phyloP scores from a whole-genome alignment of 2,797 vertebrate species.

The Carduelis carduelis region DNA sequence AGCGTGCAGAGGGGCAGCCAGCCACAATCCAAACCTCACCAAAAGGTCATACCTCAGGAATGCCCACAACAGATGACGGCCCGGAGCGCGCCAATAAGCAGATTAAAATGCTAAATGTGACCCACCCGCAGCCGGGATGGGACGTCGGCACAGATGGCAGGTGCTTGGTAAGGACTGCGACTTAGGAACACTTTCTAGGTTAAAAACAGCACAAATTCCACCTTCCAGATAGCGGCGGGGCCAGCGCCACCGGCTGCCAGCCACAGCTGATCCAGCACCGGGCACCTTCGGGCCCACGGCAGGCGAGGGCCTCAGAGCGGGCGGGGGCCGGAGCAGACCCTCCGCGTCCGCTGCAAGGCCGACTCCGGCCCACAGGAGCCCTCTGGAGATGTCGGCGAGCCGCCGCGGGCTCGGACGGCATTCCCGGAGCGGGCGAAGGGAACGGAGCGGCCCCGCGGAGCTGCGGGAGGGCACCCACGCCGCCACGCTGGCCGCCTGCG shows the following conservation, averaged over 20 bases:
- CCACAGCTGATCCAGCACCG: background rate
- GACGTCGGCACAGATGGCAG: background rate
- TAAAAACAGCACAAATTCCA: background rate
- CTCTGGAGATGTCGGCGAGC: background rate
- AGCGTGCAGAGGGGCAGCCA: background rate
- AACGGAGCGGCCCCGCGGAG: background rate
- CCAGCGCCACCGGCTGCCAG: background rate
- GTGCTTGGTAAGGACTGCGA: background rate
- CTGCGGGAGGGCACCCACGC: constrained; percentile 81
- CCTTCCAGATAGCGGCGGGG: background rate
- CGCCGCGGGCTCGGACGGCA: background rate
- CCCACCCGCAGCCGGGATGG: background rate
- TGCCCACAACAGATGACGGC: background rate
- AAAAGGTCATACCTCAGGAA: background rate
- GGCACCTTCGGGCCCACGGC: background rate
- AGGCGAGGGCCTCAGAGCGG: background rate
- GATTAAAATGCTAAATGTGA: background rate
- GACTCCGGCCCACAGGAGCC: background rate
- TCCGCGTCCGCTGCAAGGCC: no score
- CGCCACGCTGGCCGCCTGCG: constrained; percentile 87
- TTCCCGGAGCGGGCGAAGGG: background rate
- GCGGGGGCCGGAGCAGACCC: no score
- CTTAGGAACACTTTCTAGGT: background rate
- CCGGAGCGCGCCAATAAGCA: accelerated
- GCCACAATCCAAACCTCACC: background rate